A percentile compares a stretch with the other conserved stretches of the same genome.
Conservation (phyloP, 2,888 invertebrate species). For the Caenorhabditis sp. region DNA sequence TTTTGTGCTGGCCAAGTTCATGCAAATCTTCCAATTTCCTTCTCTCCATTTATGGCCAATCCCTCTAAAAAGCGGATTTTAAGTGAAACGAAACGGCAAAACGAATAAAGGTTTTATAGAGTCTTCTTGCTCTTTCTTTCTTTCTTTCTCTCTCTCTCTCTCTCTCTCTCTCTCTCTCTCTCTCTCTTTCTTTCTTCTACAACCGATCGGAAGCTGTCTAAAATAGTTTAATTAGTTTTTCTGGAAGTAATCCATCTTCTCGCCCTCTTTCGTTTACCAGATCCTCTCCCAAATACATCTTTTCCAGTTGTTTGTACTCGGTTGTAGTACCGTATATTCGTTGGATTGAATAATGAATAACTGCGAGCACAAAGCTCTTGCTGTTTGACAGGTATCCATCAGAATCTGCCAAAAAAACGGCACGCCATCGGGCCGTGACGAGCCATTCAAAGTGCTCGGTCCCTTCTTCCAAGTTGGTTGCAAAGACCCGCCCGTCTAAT, state of each 20-base stretch:
- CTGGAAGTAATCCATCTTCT: background rate
- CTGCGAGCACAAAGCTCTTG: background rate
- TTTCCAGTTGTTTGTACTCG: too few species aligned
- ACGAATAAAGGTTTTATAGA: constrained; percentile 24
- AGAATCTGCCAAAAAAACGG: constrained; percentile 3
- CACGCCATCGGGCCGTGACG: too few species aligned
- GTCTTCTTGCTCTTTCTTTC: constrained; percentile 8
- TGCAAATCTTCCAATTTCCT: constrained; percentile 9
- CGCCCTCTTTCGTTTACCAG: background rate
- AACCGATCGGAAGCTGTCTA: constrained; percentile 12
- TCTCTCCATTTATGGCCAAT: background rate
- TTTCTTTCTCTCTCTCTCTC: background rate
- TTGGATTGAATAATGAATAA: too few species aligned
- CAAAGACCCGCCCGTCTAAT: constrained; percentile 23
- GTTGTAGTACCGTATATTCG: too few species aligned
- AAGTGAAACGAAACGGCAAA: constrained; percentile 8
- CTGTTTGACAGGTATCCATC: constrained; percentile 27
- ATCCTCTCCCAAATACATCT: too few species aligned
- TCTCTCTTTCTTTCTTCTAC: background rate
- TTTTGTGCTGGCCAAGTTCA: background rate
- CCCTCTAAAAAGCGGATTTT: background rate
- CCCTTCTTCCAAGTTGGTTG: constrained; percentile 26
- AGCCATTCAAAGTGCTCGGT: constrained; percentile 13
- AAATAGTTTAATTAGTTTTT: background rate
- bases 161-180: background rate